Evolutionary conservation across 2,113 vertebrate genomes (phyloP), one percentile per base, ranked within the genome.

Genomic region (Corythornis cristatus): DNA sequence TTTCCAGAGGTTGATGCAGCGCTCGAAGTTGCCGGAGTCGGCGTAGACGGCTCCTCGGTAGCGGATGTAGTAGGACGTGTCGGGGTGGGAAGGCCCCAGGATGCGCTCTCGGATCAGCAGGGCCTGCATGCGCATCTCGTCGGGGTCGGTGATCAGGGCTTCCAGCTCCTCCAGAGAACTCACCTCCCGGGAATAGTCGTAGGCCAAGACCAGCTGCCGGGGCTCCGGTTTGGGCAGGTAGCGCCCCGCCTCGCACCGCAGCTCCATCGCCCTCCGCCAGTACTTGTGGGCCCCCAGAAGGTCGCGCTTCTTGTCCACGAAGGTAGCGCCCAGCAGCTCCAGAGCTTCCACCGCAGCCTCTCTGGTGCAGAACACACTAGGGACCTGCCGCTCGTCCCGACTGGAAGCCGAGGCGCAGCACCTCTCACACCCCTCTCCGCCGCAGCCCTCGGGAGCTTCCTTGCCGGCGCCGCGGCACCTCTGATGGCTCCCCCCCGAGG

Each of bases 41-140:
- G 99, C 99, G 5, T 99, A 99, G 21, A 99, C 99, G 0, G 99
- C 99, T 1, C 99, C 99, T 20, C 99, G 94, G 96, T 99, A 99
- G 2, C 99, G 98, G 97, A 99, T 99, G 93, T 99, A 99, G 42
- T 99, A 99, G 21, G 99, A 99, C 1, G 99, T 99, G 97, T 99
- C 99, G 0, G 99, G 99, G 91, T 99, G 99, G 3, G 99, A 98
- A 2, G 99, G 99, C 1, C 99, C 99, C n/a, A 99, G 96, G 96
- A 99, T 98, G 81, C 99, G 98, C 95, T 99, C 99, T 1, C 99
- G 96, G 23, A 99, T 98, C 76, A 99, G 88, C 96, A 99, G 93
- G 0, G 99, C 99, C 91, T 99, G 99, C 99, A 99, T 99, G 45
- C 99, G 98, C 99, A 99, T 99, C 97, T 99, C 99, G 0, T 99